Evolutionary conservation across 2,113 vertebrate genomes (phyloP).

Genomic region (Dromas ardeola): DNA sequence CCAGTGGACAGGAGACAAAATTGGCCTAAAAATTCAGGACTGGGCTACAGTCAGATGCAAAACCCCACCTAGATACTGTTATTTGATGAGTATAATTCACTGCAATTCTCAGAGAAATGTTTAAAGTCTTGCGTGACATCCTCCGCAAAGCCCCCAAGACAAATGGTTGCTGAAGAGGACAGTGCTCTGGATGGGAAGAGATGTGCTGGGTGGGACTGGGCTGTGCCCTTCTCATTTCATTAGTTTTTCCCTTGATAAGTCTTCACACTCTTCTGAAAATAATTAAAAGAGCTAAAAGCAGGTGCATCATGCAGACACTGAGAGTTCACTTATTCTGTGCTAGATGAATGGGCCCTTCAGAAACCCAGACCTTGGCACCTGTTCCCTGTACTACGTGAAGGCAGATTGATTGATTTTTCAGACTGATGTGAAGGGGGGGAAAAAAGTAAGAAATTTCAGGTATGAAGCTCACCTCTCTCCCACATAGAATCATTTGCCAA

Average conservation of each 20-base stretch:
- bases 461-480: not conserved
- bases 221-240: not conserved
- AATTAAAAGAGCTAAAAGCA: not conserved
- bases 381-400: not conserved
- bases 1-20: not conserved
- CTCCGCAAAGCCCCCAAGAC: not conserved
- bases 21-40: not conserved
- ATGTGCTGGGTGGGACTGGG: not conserved
- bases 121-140: not conserved
- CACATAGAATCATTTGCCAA: not conserved
- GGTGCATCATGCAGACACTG: not conserved
- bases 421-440: not conserved
- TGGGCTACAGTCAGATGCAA: not conserved
- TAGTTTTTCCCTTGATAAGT: not conserved
- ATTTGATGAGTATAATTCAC: not conserved
- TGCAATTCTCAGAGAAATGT: not conserved
- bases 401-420: not conserved
- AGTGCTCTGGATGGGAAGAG: not conserved
- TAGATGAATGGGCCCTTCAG: conserved; percentile 4
- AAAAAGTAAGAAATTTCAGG: not conserved
- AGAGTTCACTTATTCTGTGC: not conserved
- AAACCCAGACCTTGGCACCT: not conserved
- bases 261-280: not conserved
- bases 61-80: not conserved
- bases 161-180: accelerated